Percentiles rank a stretch among this genome's conserved stretches.
phyloP scores from a whole-genome alignment of 2,113 vertebrate genomes.

The Microcebus jonahi region DNA sequence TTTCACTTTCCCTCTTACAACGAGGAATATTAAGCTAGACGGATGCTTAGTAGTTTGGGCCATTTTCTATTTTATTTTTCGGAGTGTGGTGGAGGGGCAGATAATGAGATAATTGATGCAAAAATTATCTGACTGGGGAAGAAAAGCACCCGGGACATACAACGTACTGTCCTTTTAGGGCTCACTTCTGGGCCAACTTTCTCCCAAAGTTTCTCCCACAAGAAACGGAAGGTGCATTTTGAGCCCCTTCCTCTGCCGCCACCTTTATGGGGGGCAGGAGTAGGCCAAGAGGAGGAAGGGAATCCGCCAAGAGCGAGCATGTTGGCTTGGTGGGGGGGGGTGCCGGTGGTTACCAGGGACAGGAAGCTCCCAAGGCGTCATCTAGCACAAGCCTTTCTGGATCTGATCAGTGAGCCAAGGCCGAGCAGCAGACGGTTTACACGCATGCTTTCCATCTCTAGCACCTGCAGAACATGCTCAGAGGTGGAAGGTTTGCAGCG shows the following conservation, averaged over 20 bases:
- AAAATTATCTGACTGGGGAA: background rate
- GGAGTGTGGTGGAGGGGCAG: background rate
- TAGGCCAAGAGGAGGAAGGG: background rate
- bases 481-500: background rate
- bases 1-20: background rate
- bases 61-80: background rate
- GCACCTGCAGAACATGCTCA: fast-evolving
- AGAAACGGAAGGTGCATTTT: background rate
- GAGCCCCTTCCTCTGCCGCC: background rate
- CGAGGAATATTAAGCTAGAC: background rate
- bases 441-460: background rate
- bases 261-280: background rate
- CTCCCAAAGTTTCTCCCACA: background rate
- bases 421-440: background rate
- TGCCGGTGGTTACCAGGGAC: background rate
- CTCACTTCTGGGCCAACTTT: background rate
- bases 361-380: background rate
- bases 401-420: background rate
- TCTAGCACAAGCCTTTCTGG: background rate
- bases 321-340: background rate
- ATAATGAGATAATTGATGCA: background rate
- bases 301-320: background rate
- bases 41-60: background rate
- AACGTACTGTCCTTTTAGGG: background rate
- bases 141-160: background rate